Base-by-base conservation (phyloP, 2,888 invertebrate genomes). In the Hylaea fasciaria region DNA sequence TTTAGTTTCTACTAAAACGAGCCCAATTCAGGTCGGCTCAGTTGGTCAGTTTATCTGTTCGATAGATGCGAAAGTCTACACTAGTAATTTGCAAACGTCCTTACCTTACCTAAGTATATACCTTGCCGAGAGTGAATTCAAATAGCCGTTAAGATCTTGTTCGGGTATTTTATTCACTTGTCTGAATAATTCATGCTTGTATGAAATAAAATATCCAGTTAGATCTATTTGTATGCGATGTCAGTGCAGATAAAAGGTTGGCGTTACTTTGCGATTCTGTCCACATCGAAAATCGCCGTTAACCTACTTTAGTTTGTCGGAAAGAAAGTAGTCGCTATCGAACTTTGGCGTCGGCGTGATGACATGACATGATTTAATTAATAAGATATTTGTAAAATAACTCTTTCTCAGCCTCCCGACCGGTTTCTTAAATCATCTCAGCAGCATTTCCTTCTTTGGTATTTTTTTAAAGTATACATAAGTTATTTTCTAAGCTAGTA, bases 221-320 rank as follows among this genome's bases (percentile, higher is more conserved):
- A 47, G 62, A 47, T 65, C 70, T 68, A 82, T 86, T 86, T 80
- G 78, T 84, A 87, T 87, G 81, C 85, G 66, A 71, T 70, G 69
- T 66, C 68, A 57, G 77, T 78, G 71, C 67, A 70, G 68, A 75
- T 74, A 72, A 64, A 66, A 73, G 63, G 70, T 71, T 77, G 77
- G 80, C 73, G 74, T 66, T 69, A 74, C 71, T 78, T 87, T 83
- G 76, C 77, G 72, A 91, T 91, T 89, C 91, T 73, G 72, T 71
- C 62, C 86, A 79, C 91, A 86, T 82, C 80, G 70, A 79, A 80
- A 80, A 77, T 81, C 77, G 82, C 86, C 85, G 91, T 90, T 91
- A 90, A 82, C 91, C 91, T 90, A 83, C 82, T 89, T 91, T 74
- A 74, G 76, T 66, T 69, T 75, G 85, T 80, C 82, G 85, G 85